These are phyloP conservation scores for Oligia strigilis DNA, from an alignment of 2,888 invertebrate species.

Conservation along the genomic window DNA sequence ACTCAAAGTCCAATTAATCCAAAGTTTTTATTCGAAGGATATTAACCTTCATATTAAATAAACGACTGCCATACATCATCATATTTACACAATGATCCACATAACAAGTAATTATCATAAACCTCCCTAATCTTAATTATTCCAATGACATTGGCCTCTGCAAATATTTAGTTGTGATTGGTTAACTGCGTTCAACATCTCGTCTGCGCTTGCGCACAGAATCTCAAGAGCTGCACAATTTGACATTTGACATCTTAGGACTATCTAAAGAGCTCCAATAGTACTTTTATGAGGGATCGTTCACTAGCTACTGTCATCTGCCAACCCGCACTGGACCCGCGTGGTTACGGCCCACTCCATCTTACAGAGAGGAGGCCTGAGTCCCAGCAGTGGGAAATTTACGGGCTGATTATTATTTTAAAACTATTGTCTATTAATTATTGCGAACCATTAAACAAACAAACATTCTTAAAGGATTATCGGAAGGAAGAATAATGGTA, in stretches of 20 bases:
- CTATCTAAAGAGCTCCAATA: not conserved
- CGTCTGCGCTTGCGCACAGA: not conserved
- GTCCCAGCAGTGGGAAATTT: no score
- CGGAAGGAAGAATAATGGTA: not conserved
- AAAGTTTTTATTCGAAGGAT: not conserved
- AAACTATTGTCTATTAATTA: not conserved
- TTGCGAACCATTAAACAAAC: not conserved
- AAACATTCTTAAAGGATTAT: not conserved
- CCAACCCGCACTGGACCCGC: no score
- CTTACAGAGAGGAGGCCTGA: no score
- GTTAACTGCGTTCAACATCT: not conserved
- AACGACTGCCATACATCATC: not conserved
- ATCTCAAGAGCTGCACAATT: not conserved
- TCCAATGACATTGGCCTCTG: conserved; percentile 9
- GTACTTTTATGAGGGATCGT: not conserved
- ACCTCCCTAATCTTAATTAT: not conserved
- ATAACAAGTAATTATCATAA: not conserved
- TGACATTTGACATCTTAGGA: not conserved
- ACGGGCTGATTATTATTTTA: no score
- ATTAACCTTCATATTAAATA: not conserved
- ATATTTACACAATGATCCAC: not conserved
- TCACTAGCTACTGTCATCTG: no score
- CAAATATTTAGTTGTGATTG: conserved; percentile 4
- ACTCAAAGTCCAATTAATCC: not conserved
- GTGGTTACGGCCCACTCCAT: no score